A percentile compares a stretch with the other conserved stretches of the same genome.
phyloP scores from a whole-genome alignment of 1,140 invertebrate species.

The Oryzaephilus surinamensis region DNA sequence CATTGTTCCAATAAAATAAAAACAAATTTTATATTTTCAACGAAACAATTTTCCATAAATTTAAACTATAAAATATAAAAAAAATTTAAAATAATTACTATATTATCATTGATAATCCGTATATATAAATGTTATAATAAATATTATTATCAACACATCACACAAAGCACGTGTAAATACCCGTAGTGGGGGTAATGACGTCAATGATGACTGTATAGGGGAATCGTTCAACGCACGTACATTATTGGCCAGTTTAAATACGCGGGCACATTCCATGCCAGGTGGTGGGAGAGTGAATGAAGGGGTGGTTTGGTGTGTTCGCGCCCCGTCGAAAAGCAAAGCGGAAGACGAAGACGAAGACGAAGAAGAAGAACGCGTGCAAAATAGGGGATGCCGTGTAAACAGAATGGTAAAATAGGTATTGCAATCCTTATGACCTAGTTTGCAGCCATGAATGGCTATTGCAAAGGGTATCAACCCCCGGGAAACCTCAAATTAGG shows the following conservation, averaged over 20 bases:
- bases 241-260: slow-evolving; percentile 13
- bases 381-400: slow-evolving; percentile 8
- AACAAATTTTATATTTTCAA: no score
- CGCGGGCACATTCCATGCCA: no score
- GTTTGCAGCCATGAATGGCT: slow-evolving; percentile 25
- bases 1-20: no score
- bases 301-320: no score
- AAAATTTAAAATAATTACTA: no score
- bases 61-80: no score
- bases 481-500: slow-evolving; percentile 22
- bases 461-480: slow-evolving; percentile 26
- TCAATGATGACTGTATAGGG: slow-evolving; percentile 16
- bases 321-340: no score
- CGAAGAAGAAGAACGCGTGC: slow-evolving; percentile 1
- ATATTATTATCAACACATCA: no score
- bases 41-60: no score
- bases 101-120: no score
- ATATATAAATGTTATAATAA: no score
- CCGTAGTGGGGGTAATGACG: slow-evolving; percentile 16
- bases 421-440: slow-evolving; percentile 22
- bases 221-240: slow-evolving; percentile 1
- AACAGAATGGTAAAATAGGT: slow-evolving; percentile 13
- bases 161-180: slow-evolving; percentile 14
- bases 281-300: no score
- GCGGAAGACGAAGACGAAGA: slow-evolving; percentile 8